Base-by-base conservation (phyloP, 2,113 vertebrate genomes). In the Cisticola juncidis region DNA sequence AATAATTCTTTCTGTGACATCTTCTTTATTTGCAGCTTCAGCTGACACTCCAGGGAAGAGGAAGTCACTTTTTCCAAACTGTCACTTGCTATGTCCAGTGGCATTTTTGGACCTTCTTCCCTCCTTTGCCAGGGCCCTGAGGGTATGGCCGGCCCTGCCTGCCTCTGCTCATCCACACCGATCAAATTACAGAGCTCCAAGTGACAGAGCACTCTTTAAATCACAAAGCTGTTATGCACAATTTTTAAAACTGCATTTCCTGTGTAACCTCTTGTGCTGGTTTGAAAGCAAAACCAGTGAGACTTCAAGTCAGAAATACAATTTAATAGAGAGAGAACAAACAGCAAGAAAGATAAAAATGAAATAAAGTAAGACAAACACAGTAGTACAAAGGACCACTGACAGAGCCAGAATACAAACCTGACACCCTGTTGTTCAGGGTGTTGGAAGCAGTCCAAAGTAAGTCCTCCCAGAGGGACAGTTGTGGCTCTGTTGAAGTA, bases 111-210 rank as follows among this genome's bases (percentile, higher is more conserved):
- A 82, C 36, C 7, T 35, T 42, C 42, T 53, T 58, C 3, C 9
- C 31, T 56, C 31, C 11, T 74, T 17, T 47, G 14, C n/a, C 24
- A 29, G n/a, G 21, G 20, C 12, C 8, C 18, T 36, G 42, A 61
- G 24, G 2, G 25, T 23, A 14, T 0, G 1, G 11, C 23, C 14
- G 77, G 36, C 9, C 50, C 51, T 54, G 6, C 6, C 38, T 45
- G 33, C 7, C 16, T 26, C 44, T 36, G 5, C 11, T 51, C 4
- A 16, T 18, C 17, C 5, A 1, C 38, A 26, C 22, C 36, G 73
- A 77, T 9, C 29, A 36, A 83, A 57, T 22, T 35, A 42, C 1
- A 0, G 31, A 60, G 17, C 26, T 40, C 18, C 35, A 57, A 57
- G 22, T 9, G 19, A 50, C 66, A 81, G 35, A 23, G 1, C 3